Evolutionary conservation across 1,140 invertebrate species (phyloP), one percentile per base, ranked within the genome.

Genomic region (Augochlora pura): DNA sequence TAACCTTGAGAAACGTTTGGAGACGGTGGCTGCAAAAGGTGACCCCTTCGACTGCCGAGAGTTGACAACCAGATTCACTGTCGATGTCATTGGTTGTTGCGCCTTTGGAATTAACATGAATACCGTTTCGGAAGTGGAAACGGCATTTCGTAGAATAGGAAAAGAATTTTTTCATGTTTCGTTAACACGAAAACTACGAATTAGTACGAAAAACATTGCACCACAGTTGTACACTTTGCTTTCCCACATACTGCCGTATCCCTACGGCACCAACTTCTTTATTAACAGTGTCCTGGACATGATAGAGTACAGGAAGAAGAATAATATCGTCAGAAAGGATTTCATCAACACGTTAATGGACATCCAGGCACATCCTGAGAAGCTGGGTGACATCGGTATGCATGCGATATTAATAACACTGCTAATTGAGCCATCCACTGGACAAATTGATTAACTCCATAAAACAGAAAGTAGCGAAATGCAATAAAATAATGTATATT

Each of bases 261-360:
- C 84, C 9, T 89, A 93, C 12, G 86, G 94, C 0, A 92, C 84
- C 9, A 77, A 92, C 1, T 94, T 94, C 77, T 94, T 94, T 60
- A 89, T 87, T 0, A 84, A 90, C 7, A 85, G 91, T 3, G 90
- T 93, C 9, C 89, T 84, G n/a, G 88, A 93, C 0, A 94, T 91
- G 0, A 89, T 94, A 2, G 89, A 93, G 4, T 89, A 92, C 39
- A 89, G 94, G 27, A 93, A 94, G 64, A 83, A 88, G 54, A 93
- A 94, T 80, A 92, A 94, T 23, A 81, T 94, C 5, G 75, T 78
- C 2, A 88, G 93, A 14, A 92, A 94, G 8, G 94, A 95, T 84
- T 95, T 95, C 62, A 90, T 95, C 80, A 93, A 95, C 70, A 82
- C 94, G 32, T 76, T 95, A 10, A 93, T 94, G 6, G 92, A 94